Percentiles rank a stretch among this genome's conserved stretches.
These are phyloP conservation scores for Glareola pratincola DNA, from an alignment of 2,113 vertebrate species.

Conservation along the genomic window DNA sequence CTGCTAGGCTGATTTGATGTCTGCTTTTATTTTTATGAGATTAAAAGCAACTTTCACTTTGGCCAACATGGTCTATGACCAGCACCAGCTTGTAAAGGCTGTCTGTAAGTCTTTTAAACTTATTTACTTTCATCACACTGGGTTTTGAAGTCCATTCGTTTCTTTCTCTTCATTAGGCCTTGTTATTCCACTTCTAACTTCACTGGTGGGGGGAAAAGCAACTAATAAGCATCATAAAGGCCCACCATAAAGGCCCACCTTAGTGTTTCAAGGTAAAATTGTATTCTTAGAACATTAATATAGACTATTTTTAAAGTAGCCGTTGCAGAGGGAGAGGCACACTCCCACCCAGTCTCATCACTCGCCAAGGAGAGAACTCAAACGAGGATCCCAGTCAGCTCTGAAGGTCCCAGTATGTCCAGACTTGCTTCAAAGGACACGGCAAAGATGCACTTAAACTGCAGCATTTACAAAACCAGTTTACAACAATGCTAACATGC, in stretches of 20 bases:
- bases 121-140: rapidly evolving
- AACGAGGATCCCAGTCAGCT: not conserved
- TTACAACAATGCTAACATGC: not conserved
- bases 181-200: not conserved
- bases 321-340: not conserved
- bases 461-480: not conserved
- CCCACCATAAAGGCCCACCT: rapidly evolving
- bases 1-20: not conserved
- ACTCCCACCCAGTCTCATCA: not conserved
- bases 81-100: not conserved
- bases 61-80: not conserved
- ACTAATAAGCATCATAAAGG: not conserved
- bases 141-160: not conserved
- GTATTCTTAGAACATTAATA: not conserved
- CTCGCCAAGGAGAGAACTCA: not conserved
- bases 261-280: not conserved
- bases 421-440: not conserved
- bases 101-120: not conserved
- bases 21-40: not conserved
- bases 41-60: not conserved
- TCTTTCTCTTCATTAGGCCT: not conserved
- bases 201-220: not conserved
- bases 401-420: not conserved
- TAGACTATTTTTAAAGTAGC: not conserved
- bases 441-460: not conserved